Evolutionary conservation across 2,797 vertebrate genomes (phyloP).

Genomic region (Triplophysa bombifrons): DNA sequence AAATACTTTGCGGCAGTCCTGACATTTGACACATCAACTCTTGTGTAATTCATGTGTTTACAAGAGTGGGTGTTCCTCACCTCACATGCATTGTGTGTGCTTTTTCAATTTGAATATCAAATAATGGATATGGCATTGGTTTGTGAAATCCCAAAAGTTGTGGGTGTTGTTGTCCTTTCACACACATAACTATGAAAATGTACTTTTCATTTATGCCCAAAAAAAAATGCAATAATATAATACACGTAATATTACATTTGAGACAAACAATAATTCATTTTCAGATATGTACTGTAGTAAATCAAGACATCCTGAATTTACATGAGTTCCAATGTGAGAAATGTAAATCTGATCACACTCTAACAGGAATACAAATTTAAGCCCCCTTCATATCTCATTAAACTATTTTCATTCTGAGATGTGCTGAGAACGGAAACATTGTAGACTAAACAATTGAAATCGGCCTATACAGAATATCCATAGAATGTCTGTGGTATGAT

Average conservation of each 20-base stretch:
- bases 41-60: constrained; percentile 7
- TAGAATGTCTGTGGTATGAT: neutral
- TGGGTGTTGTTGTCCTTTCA: neutral
- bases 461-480: neutral
- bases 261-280: too few relatives aligned
- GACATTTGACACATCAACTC: neutral
- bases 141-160: too few relatives aligned
- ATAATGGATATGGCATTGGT: too few relatives aligned
- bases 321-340: too few relatives aligned
- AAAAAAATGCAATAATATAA: too few relatives aligned
- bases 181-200: neutral
- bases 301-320: too few relatives aligned
- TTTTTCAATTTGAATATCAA: neutral
- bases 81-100: neutral
- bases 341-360: too few relatives aligned
- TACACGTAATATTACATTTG: too few relatives aligned
- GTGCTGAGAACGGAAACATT: neutral
- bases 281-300: too few relatives aligned
- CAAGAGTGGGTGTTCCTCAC: neutral
- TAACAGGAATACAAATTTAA: too few relatives aligned
- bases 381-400: neutral
- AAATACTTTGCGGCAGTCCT: neutral
- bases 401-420: neutral
- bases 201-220: too few relatives aligned
- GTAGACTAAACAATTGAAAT: neutral